Base-by-base conservation (phyloP, 2,113 vertebrate species). In the Chloebia gouldiae region DNA sequence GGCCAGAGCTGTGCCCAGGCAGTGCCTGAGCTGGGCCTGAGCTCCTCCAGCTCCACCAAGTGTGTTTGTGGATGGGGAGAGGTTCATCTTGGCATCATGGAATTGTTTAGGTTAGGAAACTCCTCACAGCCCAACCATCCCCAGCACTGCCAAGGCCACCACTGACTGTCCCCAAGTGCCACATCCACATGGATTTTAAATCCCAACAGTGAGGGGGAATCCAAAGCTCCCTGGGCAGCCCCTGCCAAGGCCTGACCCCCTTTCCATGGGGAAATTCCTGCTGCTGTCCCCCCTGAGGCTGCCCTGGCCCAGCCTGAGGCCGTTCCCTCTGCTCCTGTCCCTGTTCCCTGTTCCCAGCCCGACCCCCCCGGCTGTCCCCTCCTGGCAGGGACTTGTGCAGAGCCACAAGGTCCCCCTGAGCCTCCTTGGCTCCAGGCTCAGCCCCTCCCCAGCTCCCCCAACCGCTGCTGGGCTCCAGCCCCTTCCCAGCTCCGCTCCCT, bases 61-160 rank as follows among this genome's bases (percentile, higher is more conserved):
- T 7, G 27, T 23, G 9, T 24, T 3, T 28, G 45, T 7, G 30
- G 17, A 3, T 27, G 33, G 17, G 30, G 15, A 31, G 25, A 28
- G 30, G 28, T 49, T 30, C 5, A 4, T n/a, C 45, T 10, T 15
- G 53, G 82, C 42, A 10, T 50, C 31, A 3, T 9, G 25, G 27
- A 21, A 8, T 24, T 28, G 18, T 40, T 56, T 7, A 6, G 16
- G 24, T 7, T 59, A 37, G 53, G 12, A 77, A 44, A 68, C 0
- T 7, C 25, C 35, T 50, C 9, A 0, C 11, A 44, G 44, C 22
- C 15, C 49, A 19, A 4, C 39, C 1, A 0, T 15, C 1, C n/a
- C 59, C 59, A 54, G 49, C 22, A 1, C 9, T 28, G n/a, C 11
- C 49, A 18, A 9, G 39, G 68, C 57, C 69, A 54, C 22, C 69